Percentiles rank a stretch among this genome's conserved stretches.
Evolutionary conservation across 2,113 vertebrate species (phyloP).

Genomic region (Procavia capensis): DNA sequence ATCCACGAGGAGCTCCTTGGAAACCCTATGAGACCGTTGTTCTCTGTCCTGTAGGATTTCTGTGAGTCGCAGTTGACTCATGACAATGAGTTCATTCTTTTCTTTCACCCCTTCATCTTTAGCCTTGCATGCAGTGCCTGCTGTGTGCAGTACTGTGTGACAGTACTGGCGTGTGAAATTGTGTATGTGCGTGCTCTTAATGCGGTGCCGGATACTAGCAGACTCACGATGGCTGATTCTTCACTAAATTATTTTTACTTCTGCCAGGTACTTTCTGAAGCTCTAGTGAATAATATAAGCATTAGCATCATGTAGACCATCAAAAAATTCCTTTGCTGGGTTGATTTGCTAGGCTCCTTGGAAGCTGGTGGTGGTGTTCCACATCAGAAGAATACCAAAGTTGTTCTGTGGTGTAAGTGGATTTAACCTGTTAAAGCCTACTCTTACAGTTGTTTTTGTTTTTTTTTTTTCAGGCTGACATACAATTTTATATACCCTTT

Average conservation of each 20-base stretch:
- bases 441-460: too few species aligned
- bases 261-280: not conserved
- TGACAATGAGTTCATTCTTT: not conserved
- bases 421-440: not conserved
- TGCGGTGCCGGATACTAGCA: not conserved
- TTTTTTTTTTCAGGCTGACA: constrained; percentile 6
- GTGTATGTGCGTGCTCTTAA: not conserved
- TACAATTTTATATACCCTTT: not conserved
- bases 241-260: not conserved
- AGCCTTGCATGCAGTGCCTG: not conserved
- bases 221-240: not conserved
- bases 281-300: not conserved
- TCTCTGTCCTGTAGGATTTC: too few species aligned
- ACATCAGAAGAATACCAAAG: not conserved
- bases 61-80: too few species aligned
- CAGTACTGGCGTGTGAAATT: not conserved
- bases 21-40: too few species aligned
- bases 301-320: not conserved
- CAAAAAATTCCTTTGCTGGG: not conserved
- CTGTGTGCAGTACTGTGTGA: not conserved
- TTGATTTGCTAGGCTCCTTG: not conserved
- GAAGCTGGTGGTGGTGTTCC: not conserved
- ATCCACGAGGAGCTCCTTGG: too few species aligned
- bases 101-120: not conserved
- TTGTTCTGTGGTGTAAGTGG: not conserved